Base-by-base conservation (phyloP, 2,113 vertebrate genomes). In the Elephas maximus region DNA sequence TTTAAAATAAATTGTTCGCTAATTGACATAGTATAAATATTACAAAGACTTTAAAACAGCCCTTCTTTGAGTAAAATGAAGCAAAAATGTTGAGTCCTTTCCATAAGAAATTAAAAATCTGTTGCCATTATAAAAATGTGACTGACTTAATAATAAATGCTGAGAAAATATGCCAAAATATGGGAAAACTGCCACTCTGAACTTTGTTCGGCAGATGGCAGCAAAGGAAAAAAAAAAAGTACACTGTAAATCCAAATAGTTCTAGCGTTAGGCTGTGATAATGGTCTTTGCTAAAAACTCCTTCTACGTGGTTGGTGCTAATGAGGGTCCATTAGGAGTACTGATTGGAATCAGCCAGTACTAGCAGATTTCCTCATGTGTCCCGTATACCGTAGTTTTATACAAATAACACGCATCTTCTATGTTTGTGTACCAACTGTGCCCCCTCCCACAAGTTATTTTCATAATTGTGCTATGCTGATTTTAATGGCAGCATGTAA, bases 181-280 rank as follows among this genome's bases (percentile, higher is more conserved):
- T 53, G 44, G 2, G 51, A 78, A 65, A 79, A 24, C 37, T 77
- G 91, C 37, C 60, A 15, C 24, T 83, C 67, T 30, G 41, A 9
- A 0, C 26, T 24, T 20, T 73, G 18, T 88, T 86, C 98, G 93
- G 95, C 92, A 99, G 99, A 87, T 98, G 99, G 99, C 98, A 98
- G 98, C 92, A 98, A 67, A 60, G 88, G 79, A n/a, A n/a, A n/a
- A n/a, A n/a, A n/a, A n/a, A n/a, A n/a, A n/a, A 23, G 96, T 11
- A 4, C 37, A 1, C 33, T 10, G 28, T 45, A 21, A 92, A 26
- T 26, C 33, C 21, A 48, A 26, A 5, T 12, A 3, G 23, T 41
- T 78, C 85, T 45, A 8, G 2, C 11, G 5, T 57, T 3, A 45
- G 41, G 24, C 88, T 62, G 23, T 41, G 51, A 83, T 76, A 53